These are phyloP conservation scores for Passer montanus DNA, from an alignment of 2,113 vertebrate genomes.

Conservation along the genomic window DNA sequence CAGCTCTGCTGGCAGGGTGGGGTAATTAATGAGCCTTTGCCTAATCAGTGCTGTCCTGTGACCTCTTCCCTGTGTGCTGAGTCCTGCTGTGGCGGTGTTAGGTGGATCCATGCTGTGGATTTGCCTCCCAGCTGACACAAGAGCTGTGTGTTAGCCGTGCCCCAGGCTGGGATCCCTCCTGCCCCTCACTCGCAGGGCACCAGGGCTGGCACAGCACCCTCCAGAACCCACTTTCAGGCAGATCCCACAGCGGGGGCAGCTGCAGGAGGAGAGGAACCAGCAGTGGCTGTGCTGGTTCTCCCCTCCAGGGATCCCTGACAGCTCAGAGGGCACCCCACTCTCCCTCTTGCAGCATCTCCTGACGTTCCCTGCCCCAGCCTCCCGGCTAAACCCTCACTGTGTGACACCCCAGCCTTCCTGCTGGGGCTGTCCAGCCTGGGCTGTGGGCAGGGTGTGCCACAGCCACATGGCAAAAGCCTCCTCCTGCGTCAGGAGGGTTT, in stretches of 20 bases:
- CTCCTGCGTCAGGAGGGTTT: not conserved
- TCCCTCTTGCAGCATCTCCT: not conserved
- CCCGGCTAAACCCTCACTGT: accelerated
- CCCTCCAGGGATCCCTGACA: accelerated
- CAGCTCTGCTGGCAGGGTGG: not conserved
- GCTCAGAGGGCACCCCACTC: not conserved
- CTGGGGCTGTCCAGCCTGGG: accelerated
- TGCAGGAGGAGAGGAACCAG: accelerated
- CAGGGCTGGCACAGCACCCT: accelerated
- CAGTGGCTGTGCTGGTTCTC: accelerated
- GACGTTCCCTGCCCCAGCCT: not conserved
- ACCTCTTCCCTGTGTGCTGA: not conserved
- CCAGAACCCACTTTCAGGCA: accelerated
- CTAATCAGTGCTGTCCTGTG: not conserved
- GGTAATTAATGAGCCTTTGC: not conserved
- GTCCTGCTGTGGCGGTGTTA: not conserved
- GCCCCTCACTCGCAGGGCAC: accelerated
- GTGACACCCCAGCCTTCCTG: not conserved
- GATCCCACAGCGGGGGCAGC: accelerated
- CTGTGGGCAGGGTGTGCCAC: not conserved
- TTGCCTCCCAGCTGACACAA: not conserved
- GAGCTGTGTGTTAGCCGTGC: not conserved
- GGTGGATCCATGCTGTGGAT: too few relatives aligned
- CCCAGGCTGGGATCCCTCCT: accelerated
- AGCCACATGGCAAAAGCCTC: not conserved